A percentile compares a stretch with the other conserved stretches of the same genome.
Conservation (phyloP, 2,888 invertebrate species). For the Amiota mariae region DNA sequence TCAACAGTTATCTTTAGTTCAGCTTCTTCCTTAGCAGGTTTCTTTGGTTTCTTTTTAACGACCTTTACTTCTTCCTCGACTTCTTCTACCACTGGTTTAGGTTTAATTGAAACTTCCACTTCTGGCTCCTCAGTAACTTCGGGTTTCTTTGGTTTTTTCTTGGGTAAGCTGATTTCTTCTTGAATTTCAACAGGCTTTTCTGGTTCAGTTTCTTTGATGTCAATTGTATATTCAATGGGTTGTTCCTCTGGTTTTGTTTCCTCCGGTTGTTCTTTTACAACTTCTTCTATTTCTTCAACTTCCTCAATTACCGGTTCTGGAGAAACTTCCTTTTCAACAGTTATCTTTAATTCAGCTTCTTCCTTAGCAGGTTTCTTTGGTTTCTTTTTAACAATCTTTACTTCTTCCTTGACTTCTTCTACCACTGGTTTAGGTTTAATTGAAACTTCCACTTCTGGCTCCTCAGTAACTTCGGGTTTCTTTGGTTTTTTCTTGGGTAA, state of each 20-base stretch:
- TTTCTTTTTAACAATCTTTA: constrained; percentile 62
- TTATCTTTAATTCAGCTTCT: constrained; percentile 62
- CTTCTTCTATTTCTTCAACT: constrained; percentile 49
- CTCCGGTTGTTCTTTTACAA: constrained; percentile 18
- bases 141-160: constrained; percentile 68
- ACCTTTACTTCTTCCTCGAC: constrained; percentile 72
- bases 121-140: constrained; percentile 71
- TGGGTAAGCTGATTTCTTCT: constrained; percentile 70
- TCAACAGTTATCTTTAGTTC: constrained; percentile 71
- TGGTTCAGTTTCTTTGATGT: constrained; percentile 65
- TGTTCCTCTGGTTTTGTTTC: constrained; percentile 53
- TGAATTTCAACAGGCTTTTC: constrained; percentile 62
- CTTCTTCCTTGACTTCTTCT: constrained; percentile 56
- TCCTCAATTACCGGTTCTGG: constrained; percentile 53
- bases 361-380: constrained; percentile 62
- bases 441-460: constrained; percentile 42
- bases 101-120: constrained; percentile 74
- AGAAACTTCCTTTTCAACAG: constrained; percentile 61
- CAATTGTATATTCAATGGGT: constrained; percentile 49
- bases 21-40: constrained; percentile 69
- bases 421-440: constrained; percentile 41
- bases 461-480: constrained; percentile 51
- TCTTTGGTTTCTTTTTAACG: constrained; percentile 66
- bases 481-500: constrained; percentile 55
- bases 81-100: constrained; percentile 74